These are phyloP conservation scores for Wiebesia pumilae DNA, from an alignment of 1,140 invertebrate genomes.

Conservation along the genomic window DNA sequence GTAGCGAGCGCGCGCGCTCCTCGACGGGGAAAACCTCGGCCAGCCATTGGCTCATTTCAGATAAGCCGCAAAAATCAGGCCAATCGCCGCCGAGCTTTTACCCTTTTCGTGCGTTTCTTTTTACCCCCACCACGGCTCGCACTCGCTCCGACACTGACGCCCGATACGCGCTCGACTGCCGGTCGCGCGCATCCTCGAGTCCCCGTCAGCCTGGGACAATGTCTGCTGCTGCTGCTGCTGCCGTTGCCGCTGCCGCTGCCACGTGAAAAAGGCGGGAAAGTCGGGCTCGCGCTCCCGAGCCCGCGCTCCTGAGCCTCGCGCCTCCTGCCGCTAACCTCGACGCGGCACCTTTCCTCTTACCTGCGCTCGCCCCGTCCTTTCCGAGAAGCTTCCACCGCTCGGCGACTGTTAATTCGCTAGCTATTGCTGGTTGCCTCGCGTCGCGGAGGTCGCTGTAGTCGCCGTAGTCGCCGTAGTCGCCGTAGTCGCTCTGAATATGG, in stretches of 20 bases:
- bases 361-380: too few relatives aligned
- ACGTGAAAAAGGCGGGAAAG: slow-evolving; percentile 63
- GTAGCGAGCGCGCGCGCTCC: slow-evolving; percentile 24
- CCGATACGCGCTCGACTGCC: neutral
- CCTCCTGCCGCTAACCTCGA: too few relatives aligned
- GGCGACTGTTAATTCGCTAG: too few relatives aligned
- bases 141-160: neutral
- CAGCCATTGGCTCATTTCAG: slow-evolving; percentile 77
- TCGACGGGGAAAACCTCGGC: slow-evolving; percentile 70
- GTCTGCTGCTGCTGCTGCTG: too few relatives aligned
- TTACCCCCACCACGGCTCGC: slow-evolving; percentile 46
- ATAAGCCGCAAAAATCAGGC: slow-evolving; percentile 78
- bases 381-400: too few relatives aligned
- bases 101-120: slow-evolving; percentile 76
- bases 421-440: too few relatives aligned
- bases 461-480: neutral
- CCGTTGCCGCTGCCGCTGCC: too few relatives aligned
- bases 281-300: neutral
- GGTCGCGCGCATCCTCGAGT: neutral
- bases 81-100: slow-evolving; percentile 75
- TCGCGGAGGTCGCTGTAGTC: neutral
- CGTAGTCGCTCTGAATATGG: neutral
- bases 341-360: too few relatives aligned
- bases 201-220: slow-evolving; percentile 50
- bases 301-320: too few relatives aligned